phyloP scores from a whole-genome alignment of 2,113 vertebrate genomes.

The Mus spicilegus region DNA sequence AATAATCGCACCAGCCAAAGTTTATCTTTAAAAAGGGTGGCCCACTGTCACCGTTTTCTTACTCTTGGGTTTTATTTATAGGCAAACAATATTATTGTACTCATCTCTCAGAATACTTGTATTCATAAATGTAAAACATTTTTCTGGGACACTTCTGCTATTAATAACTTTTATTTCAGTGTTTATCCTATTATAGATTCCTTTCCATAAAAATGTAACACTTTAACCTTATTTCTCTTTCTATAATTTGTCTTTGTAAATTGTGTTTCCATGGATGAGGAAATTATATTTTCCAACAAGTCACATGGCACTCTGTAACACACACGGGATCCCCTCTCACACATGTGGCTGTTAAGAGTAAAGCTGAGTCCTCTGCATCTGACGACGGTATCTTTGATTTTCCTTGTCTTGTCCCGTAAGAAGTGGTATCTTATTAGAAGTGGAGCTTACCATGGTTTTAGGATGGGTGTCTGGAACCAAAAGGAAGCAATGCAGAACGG shows the following conservation, averaged over 20 bases:
- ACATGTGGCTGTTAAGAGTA: background rate
- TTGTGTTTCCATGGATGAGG: background rate
- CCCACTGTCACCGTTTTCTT: background rate
- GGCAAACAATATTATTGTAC: background rate
- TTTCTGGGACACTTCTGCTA: slow-evolving; percentile 26
- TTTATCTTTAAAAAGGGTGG: background rate
- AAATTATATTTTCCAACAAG: background rate
- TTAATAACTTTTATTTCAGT: slow-evolving; percentile 36
- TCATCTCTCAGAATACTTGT: background rate
- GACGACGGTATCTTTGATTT: background rate
- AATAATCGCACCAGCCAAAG: background rate
- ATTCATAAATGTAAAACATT: background rate
- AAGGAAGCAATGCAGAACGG: background rate
- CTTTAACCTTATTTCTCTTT: background rate
- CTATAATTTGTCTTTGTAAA: slow-evolving; percentile 14
- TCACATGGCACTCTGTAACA: background rate
- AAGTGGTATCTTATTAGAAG: background rate
- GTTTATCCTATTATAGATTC: background rate
- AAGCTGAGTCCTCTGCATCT: background rate
- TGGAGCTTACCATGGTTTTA: background rate
- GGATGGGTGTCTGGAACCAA: background rate
- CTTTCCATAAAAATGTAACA: background rate
- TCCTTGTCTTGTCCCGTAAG: background rate
- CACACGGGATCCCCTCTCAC: accelerated
- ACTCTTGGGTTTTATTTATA: background rate